Conservation (phyloP, 2,888 invertebrate species). For the Drosophila fulvimacula region DNA sequence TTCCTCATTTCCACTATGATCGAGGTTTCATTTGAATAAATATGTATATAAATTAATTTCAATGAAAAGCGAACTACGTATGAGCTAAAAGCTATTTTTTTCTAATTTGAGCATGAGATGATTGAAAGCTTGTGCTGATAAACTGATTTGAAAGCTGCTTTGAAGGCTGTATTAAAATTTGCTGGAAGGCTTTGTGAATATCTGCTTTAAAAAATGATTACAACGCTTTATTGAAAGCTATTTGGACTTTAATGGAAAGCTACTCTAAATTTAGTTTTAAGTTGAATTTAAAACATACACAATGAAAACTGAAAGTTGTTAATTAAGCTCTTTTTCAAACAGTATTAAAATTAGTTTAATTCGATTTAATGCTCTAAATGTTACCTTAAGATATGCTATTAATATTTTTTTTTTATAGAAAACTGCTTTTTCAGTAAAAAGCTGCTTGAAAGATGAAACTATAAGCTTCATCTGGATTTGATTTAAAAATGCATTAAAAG, state of each 20-base stretch:
- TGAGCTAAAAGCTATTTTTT: not conserved
- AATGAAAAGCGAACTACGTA: not conserved
- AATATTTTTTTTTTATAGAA: too few species aligned
- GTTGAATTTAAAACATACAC: too few species aligned
- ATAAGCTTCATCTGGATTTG: not conserved
- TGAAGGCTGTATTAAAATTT: not conserved
- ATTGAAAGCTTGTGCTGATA: slow-evolving; percentile 6
- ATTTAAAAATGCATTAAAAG: not conserved
- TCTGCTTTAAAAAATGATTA: not conserved
- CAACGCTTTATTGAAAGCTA: not conserved
- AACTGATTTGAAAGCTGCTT: not conserved
- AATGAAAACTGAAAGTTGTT: too few species aligned
- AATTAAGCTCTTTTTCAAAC: not conserved
- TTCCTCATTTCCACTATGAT: not conserved
- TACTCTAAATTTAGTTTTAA: not conserved
- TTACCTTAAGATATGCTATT: too few species aligned
- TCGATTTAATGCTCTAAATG: too few species aligned
- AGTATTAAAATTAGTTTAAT: not conserved
- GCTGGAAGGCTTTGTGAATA: not conserved
- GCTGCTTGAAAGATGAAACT: not conserved
- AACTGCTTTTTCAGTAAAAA: not conserved
- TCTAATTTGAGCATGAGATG: not conserved
- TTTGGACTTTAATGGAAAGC: not conserved
- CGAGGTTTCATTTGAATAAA: not conserved
- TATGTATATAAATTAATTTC: not conserved